Evolutionary conservation across 2,888 invertebrate genomes (phyloP).

Genomic region (Euzetes globulus): DNA sequence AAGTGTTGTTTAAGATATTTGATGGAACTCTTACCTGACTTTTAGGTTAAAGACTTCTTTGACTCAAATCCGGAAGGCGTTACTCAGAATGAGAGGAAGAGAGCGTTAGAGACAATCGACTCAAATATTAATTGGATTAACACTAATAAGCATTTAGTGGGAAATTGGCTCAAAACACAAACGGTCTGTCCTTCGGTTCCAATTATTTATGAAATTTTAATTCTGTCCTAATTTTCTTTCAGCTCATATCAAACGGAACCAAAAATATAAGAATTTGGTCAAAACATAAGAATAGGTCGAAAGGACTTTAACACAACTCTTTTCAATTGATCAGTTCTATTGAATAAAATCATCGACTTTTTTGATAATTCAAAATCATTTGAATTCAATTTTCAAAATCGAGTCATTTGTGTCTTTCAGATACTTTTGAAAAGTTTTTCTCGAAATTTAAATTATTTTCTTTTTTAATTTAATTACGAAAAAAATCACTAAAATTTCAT

Average conservation of each 20-base stretch:
- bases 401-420: too few species aligned
- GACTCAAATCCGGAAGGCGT: slow-evolving; percentile 6
- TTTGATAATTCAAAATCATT: too few species aligned
- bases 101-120: slow-evolving; percentile 32
- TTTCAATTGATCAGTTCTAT: too few species aligned
- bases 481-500: too few species aligned
- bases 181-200: background rate
- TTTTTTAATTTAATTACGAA: too few species aligned
- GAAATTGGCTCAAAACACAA: slow-evolving; percentile 20
- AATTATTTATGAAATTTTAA: background rate
- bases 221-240: background rate
- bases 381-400: too few species aligned
- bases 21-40: background rate
- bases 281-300: background rate
- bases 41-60: slow-evolving; percentile 30
- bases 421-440: too few species aligned
- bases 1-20: background rate
- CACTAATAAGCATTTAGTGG: slow-evolving; percentile 1
- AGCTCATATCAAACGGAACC: background rate
- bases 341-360: too few species aligned
- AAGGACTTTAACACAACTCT: background rate
- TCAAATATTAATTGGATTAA: slow-evolving; percentile 30
- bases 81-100: slow-evolving; percentile 2
- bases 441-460: too few species aligned
- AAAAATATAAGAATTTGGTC: slow-evolving; percentile 1